Evolutionary conservation across 35 echinoderm and acorn worm species (phyloP), one percentile per base, ranked within the genome.

Genomic region (Hemicentrotus pulcherrimus): DNA sequence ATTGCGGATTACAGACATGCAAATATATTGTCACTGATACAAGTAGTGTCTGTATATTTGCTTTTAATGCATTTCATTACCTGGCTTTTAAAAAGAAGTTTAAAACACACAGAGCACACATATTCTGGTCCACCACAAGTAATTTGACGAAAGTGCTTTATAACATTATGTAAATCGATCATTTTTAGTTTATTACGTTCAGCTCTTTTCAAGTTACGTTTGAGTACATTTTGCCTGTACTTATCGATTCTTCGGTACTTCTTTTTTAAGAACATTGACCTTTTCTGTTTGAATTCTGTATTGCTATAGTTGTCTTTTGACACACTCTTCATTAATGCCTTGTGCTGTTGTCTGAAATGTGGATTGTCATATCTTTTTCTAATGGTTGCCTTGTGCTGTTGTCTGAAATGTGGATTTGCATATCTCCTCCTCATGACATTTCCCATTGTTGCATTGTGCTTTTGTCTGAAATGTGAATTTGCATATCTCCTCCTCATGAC

Each of bases 41-140:
- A 96, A 33, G 88, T 47, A 7, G 5, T 28, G 24, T 94, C 70
- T 96, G 7, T 47, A 88, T 96, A 96, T 86, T 93, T 96, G 32
- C 24, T 31, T 96, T 92, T 91, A 22, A 65, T 94, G 47, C 95
- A 96, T 48, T 94, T 94, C 28, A 96, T 3, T 61, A 96, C 95
- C 70, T 96, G 95, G 30, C 94, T 94, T 86, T 46, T 48, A 86
- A 96, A 96, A 31, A 96, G 71, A 4, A 96, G n/a, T 48, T 96
- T 96, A 33, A 94, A 85, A 86, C 95, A 96, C 47, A 96, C 95
- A 86, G 30, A 71, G 70, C 95, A 96, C 4, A 96, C 95, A 96
- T 94, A 96, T 86, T 96, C 95, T 94, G 95, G 95, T 19, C 95
- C 95, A 94, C 85, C 11, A 16, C 91, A 94, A 86, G 94, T 96